Percentiles rank a stretch among this genome's conserved stretches.
These are phyloP conservation scores for Elysia chlorotica DNA, from an alignment of 1,140 invertebrate genomes.

Conservation along the genomic window DNA sequence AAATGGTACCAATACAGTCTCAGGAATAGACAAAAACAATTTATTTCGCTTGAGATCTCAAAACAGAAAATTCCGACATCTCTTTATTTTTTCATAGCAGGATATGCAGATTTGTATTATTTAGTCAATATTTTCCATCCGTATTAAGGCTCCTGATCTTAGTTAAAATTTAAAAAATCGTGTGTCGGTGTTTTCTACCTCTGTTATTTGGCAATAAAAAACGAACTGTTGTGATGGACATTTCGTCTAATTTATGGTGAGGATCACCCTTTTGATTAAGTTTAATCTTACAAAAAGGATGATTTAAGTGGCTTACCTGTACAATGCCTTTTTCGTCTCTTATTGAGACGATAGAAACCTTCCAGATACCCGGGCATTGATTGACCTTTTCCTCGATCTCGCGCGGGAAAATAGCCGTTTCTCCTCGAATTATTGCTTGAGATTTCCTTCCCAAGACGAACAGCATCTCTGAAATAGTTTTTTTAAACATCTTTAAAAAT, in stretches of 20 bases:
- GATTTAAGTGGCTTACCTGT: no score
- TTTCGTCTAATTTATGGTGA: neutral
- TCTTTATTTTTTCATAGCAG: neutral
- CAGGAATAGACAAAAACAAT: no score
- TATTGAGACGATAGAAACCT: constrained; percentile 20
- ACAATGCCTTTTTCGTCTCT: constrained; percentile 13
- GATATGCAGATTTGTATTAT: no score
- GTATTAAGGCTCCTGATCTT: neutral
- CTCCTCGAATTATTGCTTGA: constrained; percentile 16
- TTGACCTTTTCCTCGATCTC: constrained; percentile 23
- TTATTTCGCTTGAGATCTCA: no score
- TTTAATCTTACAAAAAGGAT: no score
- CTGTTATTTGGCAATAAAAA: neutral
- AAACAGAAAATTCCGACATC: no score
- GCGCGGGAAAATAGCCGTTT: constrained; percentile 17
- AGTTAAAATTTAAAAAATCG: neutral
- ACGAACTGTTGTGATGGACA: neutral
- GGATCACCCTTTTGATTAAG: neutral
- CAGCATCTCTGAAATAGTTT: constrained; percentile 11
- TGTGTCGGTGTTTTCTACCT: neutral
- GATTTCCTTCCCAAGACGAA: constrained; percentile 16
- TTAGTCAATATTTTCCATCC: no score
- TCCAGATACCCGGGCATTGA: constrained; percentile 21
- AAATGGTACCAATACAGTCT: no score
- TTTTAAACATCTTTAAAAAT: no score